phyloP scores from a whole-genome alignment of 2,797 vertebrate species.

The Rhinogobio ventralis region DNA sequence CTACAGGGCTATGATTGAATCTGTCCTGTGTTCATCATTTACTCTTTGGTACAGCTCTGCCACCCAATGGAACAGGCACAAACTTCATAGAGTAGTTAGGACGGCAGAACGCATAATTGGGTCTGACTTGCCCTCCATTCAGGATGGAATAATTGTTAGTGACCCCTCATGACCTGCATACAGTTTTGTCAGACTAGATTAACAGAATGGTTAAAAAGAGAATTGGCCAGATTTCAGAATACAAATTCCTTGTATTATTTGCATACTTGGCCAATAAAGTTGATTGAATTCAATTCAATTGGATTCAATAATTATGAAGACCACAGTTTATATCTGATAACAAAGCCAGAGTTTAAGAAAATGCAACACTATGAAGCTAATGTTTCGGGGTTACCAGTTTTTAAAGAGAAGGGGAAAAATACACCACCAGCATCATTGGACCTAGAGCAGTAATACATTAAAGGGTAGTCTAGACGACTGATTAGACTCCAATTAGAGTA shows the following conservation, averaged over 20 bases:
- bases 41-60: background rate
- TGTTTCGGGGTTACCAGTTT: slow-evolving; percentile 27
- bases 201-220: background rate
- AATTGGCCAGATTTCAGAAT: background rate
- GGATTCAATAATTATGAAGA: background rate
- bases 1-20: background rate
- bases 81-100: background rate
- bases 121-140: background rate
- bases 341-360: background rate
- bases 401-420: slow-evolving; percentile 34
- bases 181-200: background rate
- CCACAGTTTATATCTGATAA: background rate
- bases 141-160: background rate
- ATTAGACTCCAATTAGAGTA: slow-evolving; percentile 60
- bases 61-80: background rate
- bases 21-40: background rate
- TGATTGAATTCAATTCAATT: too few species aligned
- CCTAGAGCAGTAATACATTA: slow-evolving; percentile 45
- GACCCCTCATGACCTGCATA: background rate
- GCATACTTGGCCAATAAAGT: too few species aligned
- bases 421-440: slow-evolving; percentile 27
- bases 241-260: background rate
- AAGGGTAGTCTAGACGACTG: slow-evolving; percentile 61
- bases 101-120: background rate
- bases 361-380: background rate